phyloP scores from a whole-genome alignment of 2,113 vertebrate species.

The Rhodinocichla rosea region DNA sequence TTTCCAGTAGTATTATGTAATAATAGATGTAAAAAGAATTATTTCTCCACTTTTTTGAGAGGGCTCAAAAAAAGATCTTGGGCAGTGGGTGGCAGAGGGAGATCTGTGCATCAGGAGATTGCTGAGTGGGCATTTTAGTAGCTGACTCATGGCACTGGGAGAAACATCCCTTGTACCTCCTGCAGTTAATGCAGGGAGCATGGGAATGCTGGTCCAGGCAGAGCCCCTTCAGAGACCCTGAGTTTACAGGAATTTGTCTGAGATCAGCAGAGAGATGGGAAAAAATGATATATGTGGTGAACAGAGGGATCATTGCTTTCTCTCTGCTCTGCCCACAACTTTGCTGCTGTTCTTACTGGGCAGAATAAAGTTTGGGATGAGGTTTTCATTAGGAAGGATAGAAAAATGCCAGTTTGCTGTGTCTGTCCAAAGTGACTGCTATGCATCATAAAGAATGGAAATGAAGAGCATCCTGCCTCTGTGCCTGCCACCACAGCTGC shows the following conservation, averaged over 20 bases:
- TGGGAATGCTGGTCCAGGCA: neutral
- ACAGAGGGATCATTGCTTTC: neutral
- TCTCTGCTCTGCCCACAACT: neutral
- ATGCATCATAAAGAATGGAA: neutral
- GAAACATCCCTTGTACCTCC: neutral
- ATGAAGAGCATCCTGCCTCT: neutral
- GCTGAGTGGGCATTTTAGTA: neutral
- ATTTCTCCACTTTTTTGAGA: neutral
- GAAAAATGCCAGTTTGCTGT: neutral
- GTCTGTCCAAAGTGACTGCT: neutral
- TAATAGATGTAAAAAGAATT: neutral
- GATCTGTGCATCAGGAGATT: neutral
- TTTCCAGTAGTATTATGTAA: neutral
- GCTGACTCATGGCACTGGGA: neutral
- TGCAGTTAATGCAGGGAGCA: neutral
- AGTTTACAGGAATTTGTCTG: neutral
- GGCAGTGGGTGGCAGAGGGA: neutral
- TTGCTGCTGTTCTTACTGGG: neutral
- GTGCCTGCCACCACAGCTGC: neutral
- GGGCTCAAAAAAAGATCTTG: neutral
- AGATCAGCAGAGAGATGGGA: neutral
- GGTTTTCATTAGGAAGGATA: neutral
- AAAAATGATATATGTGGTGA: neutral
- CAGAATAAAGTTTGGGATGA: neutral
- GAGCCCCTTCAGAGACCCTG: neutral